Percentiles rank a stretch among this genome's conserved stretches.
Evolutionary conservation across 1,140 invertebrate species (phyloP).

Genomic region (Saccostrea glomerata): DNA sequence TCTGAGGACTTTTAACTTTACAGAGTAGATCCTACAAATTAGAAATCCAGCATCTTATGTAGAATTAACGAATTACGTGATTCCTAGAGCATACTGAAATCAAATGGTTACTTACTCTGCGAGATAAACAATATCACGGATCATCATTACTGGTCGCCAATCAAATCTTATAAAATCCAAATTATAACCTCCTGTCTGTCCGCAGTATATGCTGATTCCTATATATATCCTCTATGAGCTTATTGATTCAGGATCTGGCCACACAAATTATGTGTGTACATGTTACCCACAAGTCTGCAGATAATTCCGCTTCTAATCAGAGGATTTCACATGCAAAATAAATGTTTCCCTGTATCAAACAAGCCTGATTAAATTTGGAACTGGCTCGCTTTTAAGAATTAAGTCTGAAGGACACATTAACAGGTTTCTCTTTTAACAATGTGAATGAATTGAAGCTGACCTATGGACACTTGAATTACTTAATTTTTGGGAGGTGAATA

Average conservation of each 20-base stretch:
- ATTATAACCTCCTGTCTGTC: neutral
- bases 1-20: no score
- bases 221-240: conserved; percentile 3
- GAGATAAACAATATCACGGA: conserved; percentile 13
- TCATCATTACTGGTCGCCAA: neutral
- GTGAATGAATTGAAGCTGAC: neutral
- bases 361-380: neutral
- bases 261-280: neutral
- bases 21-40: no score
- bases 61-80: no score
- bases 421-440: neutral
- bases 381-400: neutral
- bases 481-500: no score
- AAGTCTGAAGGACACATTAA: neutral
- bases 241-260: conserved; percentile 17
- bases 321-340: neutral
- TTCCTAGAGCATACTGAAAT: no score
- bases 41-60: no score
- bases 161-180: neutral
- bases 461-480: neutral
- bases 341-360: neutral
- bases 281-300: neutral
- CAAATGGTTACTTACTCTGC: neutral
- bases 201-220: neutral
- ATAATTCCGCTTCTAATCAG: neutral